Evolutionary conservation across 2,797 vertebrate genomes (phyloP), one percentile per base, ranked within the genome.

Genomic region (Hipposideros larvatus): DNA sequence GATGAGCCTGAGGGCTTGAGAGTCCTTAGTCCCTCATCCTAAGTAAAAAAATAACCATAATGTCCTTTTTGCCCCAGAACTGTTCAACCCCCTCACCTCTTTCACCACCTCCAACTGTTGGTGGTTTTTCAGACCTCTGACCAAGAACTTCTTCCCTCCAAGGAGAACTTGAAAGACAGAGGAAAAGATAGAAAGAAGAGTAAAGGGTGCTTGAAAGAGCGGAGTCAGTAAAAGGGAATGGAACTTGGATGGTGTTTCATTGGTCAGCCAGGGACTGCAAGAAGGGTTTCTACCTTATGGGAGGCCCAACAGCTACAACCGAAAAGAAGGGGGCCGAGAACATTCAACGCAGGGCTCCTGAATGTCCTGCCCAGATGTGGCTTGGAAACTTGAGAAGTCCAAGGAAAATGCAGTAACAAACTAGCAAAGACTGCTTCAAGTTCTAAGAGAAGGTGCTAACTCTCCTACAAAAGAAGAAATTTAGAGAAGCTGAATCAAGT

Each of bases 361-460:
- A 55, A 37, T 82, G 15, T 61, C 53, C 71, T 87, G 41, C 18
- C 43, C 57, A 48, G 37, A 75, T 37, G 43, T 37, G 65, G 79
- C 86, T 89, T 87, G 66, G 86, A 41, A 95, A 92, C 59, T 63
- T 82, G 89, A 91, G 65, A 90, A 74, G 18, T 55, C 15, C 7
- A 13, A 80, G 34, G 55, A 88, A 92, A 66, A 91, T 34, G 15
- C 46, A 91, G 18, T 11, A 75, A 74, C 13, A 22, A 53, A 95
- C 46, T 43, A 55, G 61, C 87, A 61, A 31, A 94, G 24, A 68
- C 24, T 63, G 55, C 16, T 53, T 65, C 31, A 14, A 59, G 48
- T 59, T 63, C 75, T 73, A 19, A 3, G 51, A 90, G 15, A 43
- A 31, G 57, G 37, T 26, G 24, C 79, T 63, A 5, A 77, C 28